phyloP scores from a whole-genome alignment of 2,888 invertebrate species.

The Agrochola lychnidis region DNA sequence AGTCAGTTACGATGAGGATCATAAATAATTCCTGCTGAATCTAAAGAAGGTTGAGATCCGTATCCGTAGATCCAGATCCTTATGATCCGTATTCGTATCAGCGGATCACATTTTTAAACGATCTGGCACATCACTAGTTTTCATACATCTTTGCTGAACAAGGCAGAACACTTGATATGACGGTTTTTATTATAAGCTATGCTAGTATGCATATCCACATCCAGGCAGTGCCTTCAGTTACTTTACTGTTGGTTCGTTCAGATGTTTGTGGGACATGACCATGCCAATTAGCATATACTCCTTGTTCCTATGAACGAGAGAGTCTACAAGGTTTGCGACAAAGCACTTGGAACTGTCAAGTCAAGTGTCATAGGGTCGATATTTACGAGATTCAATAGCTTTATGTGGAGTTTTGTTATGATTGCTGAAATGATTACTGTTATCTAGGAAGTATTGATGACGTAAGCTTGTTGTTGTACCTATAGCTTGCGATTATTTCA shows the following conservation, averaged over 20 bases:
- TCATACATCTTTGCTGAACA: not conserved
- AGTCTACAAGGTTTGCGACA: conserved; percentile 79
- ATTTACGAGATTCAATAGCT: not conserved
- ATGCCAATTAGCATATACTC: conserved; percentile 76
- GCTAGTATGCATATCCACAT: conserved; percentile 73
- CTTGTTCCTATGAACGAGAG: conserved; percentile 66
- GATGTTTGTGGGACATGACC: conserved; percentile 83
- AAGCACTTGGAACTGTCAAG: not conserved
- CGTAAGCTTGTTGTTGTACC: not conserved
- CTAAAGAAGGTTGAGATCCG: too few relatives aligned
- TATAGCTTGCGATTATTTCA: not conserved
- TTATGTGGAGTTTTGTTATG: not conserved
- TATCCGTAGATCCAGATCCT: too few relatives aligned
- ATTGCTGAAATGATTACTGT: not conserved
- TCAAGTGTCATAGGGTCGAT: not conserved
- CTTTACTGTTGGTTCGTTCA: conserved; percentile 80
- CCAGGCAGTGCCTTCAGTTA: conserved; percentile 81
- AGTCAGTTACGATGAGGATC: too few relatives aligned
- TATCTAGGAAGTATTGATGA: conserved; percentile 4
- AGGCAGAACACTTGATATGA: not conserved
- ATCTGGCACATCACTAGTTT: too few relatives aligned
- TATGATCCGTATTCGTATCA: too few relatives aligned
- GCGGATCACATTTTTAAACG: too few relatives aligned
- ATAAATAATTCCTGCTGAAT: too few relatives aligned
- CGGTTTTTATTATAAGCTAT: not conserved